phyloP scores from a whole-genome alignment of 2,797 vertebrate genomes.

The Falco cherrug region DNA sequence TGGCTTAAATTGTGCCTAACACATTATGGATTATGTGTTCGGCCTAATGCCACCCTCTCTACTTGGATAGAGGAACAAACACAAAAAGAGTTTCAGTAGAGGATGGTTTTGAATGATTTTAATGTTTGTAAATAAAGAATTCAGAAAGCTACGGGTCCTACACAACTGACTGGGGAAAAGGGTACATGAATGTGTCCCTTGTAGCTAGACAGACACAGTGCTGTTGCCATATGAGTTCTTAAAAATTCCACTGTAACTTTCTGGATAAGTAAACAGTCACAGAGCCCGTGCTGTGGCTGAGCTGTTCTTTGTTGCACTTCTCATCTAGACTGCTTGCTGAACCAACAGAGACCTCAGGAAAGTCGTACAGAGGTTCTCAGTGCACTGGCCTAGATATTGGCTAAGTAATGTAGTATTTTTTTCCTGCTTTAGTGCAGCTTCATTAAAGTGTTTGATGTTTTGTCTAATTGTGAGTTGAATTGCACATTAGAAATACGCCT shows the following conservation, averaged over 20 bases:
- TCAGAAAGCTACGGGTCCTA: not conserved
- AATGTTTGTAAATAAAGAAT: not conserved
- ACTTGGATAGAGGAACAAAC: conserved; percentile 11
- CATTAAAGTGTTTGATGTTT: not conserved
- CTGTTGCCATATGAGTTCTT: not conserved
- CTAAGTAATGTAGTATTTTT: not conserved
- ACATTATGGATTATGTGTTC: conserved; percentile 10
- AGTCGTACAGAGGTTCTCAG: not conserved
- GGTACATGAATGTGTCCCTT: not conserved
- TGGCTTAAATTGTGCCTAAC: not conserved
- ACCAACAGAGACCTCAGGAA: not conserved
- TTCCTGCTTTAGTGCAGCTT: not conserved
- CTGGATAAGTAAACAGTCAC: not conserved
- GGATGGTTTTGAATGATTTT: not conserved
- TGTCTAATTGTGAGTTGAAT: not conserved
- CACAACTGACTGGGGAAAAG: not conserved
- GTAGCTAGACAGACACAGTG: not conserved
- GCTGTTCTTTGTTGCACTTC: not conserved
- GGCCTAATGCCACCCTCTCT: not conserved
- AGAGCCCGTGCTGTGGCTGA: not conserved
- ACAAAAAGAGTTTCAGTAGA: not conserved
- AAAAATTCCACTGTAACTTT: not conserved
- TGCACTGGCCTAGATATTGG: not conserved
- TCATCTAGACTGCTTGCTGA: not conserved
- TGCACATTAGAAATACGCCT: not conserved